phyloP scores from a whole-genome alignment of 2,797 vertebrate genomes.

The Chelonia mydas region DNA sequence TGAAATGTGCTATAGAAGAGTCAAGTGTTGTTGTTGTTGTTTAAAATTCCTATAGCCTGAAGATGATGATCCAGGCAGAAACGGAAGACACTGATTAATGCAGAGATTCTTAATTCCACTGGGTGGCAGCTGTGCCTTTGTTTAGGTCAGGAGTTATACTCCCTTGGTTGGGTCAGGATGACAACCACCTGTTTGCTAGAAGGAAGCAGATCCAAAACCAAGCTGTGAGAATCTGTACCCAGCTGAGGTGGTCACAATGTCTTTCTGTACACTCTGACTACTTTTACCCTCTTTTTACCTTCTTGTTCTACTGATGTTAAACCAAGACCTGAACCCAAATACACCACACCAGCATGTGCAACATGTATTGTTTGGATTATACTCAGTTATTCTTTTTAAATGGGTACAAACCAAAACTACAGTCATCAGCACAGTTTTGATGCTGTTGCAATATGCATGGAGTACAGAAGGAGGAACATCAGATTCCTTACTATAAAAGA shows the following conservation, averaged over 20 bases:
- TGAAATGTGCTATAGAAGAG: not conserved
- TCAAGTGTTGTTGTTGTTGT: not conserved
- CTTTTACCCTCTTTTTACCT: not conserved
- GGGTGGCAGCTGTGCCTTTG: slow-evolving; percentile 70
- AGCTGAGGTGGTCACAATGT: not conserved
- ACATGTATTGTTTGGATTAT: not conserved
- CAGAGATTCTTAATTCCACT: slow-evolving; percentile 56
- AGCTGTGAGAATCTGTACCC: not conserved
- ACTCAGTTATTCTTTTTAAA: not conserved
- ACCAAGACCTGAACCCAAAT: not conserved
- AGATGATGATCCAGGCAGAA: not conserved
- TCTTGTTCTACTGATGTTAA: not conserved
- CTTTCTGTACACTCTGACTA: not conserved
- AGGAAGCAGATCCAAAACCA: not conserved
- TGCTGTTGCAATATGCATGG: not conserved
- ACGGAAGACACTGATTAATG: not conserved
- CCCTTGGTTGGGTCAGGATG: not conserved
- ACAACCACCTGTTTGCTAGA: not conserved
- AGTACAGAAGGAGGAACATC: not conserved
- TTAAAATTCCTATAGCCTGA: not conserved
- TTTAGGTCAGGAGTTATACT: not conserved
- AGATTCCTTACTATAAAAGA: fast-evolving
- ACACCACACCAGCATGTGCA: too few species aligned
- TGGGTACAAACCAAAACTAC: not conserved
- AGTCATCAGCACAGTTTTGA: not conserved